Base-by-base conservation (phyloP, 2,888 invertebrate genomes). In the Lepidochrysops patricia region DNA sequence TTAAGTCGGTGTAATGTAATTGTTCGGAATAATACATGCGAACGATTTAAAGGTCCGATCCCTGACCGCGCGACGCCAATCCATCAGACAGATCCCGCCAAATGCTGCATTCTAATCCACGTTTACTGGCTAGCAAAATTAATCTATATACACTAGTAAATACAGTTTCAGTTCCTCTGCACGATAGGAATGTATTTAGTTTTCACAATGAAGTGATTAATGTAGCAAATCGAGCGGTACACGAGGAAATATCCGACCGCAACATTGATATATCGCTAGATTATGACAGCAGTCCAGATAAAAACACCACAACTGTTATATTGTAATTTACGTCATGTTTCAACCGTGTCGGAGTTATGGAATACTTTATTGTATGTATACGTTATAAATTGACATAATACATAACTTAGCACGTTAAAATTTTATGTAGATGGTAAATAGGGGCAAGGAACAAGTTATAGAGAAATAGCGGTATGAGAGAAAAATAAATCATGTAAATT, bases 11-110 rank as follows among this genome's bases (percentile, higher is more conserved):
- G 43, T 32, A 61, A 52, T 29, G 49, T 52, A 58, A 67, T 66
- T 65, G 62, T 70, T 78, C 78, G 78, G 76, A 75, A 77, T 79
- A 75, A 78, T 73, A 72, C 72, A 74, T 72, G 73, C 72, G 72
- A 75, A 77, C 73, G 78, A 77, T 81, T 84, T 80, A 82, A 78
- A 76, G 70, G 74, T 48, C 66, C 80, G 84, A 84, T 84, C 84
- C 77, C 77, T 76, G 80, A 79, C 82, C 72, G 68, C 71, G 71
- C 75, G 72, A 68, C 74, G 76, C 77, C 83, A 75, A 85, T 86
- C 87, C 80, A 87, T 86, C 87, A 85, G 75, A 71, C 67, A 75
- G 79, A 84, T 80, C 81, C 80, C 64, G 65, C 78, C 80, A 79
- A 83, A 80, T 74, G 77, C 76, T 71, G 69, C 72, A 73, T 75